Evolutionary conservation across 2,113 vertebrate genomes (phyloP), one percentile per base, ranked within the genome.

Genomic region (Hydropotes inermis): DNA sequence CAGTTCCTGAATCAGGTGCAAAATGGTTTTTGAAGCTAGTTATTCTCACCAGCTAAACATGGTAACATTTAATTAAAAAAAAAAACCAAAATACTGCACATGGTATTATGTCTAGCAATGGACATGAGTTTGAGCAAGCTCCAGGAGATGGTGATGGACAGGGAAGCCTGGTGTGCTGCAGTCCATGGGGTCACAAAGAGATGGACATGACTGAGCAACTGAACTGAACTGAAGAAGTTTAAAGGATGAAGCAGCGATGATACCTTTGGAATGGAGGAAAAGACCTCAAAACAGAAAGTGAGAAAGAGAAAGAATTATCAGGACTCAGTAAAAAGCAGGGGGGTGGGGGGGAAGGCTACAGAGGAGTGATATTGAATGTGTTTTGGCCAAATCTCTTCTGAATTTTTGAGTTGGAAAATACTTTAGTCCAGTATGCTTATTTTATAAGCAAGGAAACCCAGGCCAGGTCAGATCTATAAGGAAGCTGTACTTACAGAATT

Each of bases 361-460:
- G 55, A 93, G n/a, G 27, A 36, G 14, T 25, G 33, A 23, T 7
- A 45, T 0, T 85, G 6, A 86, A 43, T 61, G 12, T 12, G 16
- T 39, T 91, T 96, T 82, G 81, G 9, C 15, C 16, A 25, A 30
- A 30, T 60, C 19, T 54, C n/a, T 17, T 55, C 86, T 39, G 50
- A 30, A 70, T 45, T 76, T 74, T 79, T 84, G 67, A 93, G 58
- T 23, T 55, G 36, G 60, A 79, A 64, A 21, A 21, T 6, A 11
- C 19, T 12, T 74, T 85, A 45, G 28, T 76, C 74, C 30, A 81
- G 27, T 58, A 57, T 17, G 4, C 13, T 81, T 67, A n/a, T 74
- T 79, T 90, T 57, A 47, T 16, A 93, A 88, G 79, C 9, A 39
- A 94, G 57, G 61, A 97, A 89, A 39, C 12, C 19, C 70, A 61